Conservation (phyloP, 2,888 invertebrate species). For the Peribatodes rhomboidaria region DNA sequence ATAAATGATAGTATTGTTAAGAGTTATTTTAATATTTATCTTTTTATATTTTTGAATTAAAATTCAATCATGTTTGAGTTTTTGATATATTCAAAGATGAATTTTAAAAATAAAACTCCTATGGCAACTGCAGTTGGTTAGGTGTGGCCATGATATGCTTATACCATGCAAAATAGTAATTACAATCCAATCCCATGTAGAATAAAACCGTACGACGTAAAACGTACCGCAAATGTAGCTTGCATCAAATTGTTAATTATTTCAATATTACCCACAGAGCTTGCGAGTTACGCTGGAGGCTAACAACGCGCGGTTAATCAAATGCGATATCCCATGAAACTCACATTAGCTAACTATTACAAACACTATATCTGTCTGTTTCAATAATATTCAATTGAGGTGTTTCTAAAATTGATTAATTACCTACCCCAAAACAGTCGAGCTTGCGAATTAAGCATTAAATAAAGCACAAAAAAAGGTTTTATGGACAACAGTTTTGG, state of each 20-base stretch:
- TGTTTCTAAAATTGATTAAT: constrained; percentile 43
- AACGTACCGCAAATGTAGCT: neutral
- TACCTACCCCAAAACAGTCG: constrained; percentile 28
- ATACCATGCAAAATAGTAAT: neutral
- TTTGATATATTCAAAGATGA: too few relatives aligned
- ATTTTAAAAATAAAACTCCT: too few relatives aligned
- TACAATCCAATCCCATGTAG: neutral
- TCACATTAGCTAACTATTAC: neutral
- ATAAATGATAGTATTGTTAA: too few relatives aligned
- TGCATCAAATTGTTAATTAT: neutral
- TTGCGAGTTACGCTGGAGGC: neutral
- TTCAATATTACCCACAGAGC: neutral
- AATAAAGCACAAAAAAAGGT: too few relatives aligned
- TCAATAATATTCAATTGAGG: neutral
- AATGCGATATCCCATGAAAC: constrained; percentile 4
- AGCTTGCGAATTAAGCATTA: constrained; percentile 50
- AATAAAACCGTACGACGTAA: neutral
- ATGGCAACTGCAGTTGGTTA: too few relatives aligned
- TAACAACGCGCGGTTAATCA: neutral
- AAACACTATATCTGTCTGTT: neutral
- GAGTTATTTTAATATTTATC: too few relatives aligned
- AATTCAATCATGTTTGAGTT: too few relatives aligned
- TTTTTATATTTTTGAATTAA: too few relatives aligned
- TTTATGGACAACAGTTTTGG: neutral
- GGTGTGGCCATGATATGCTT: too few relatives aligned